phyloP scores from a whole-genome alignment of 2,113 vertebrate genomes.

The Geococcyx californianus region DNA sequence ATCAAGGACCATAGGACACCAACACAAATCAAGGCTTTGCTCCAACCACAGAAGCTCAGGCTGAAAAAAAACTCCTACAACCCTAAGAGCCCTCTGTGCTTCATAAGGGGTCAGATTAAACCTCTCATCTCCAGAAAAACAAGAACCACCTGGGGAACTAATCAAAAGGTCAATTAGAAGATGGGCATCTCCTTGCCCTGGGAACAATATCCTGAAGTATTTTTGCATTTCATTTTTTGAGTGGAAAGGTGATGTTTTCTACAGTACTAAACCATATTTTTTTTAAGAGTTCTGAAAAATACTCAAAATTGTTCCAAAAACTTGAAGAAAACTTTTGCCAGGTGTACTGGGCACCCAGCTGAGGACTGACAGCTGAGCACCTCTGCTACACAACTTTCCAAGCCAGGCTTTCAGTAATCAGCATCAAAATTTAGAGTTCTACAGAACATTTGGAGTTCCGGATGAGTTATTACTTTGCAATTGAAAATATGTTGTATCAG shows the following conservation, averaged over 20 bases:
- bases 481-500: background rate
- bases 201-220: background rate
- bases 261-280: background rate
- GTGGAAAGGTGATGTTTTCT: background rate
- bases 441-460: background rate
- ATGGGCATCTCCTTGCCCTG: background rate
- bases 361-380: background rate
- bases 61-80: background rate
- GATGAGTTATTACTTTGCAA: background rate
- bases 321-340: background rate
- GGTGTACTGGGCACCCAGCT: background rate
- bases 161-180: background rate
- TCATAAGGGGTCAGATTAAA: background rate
- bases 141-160: background rate
- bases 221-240: background rate
- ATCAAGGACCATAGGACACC: accelerated
- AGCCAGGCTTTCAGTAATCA: background rate
- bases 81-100: background rate
- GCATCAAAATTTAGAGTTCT: background rate
- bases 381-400: background rate
- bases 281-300: background rate
- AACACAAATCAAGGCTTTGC: background rate
- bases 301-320: background rate
- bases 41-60: background rate
- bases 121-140: background rate